Evolutionary conservation across 2,113 vertebrate genomes (phyloP), one percentile per base, ranked within the genome.

Genomic region (Anoplopoma fimbria): DNA sequence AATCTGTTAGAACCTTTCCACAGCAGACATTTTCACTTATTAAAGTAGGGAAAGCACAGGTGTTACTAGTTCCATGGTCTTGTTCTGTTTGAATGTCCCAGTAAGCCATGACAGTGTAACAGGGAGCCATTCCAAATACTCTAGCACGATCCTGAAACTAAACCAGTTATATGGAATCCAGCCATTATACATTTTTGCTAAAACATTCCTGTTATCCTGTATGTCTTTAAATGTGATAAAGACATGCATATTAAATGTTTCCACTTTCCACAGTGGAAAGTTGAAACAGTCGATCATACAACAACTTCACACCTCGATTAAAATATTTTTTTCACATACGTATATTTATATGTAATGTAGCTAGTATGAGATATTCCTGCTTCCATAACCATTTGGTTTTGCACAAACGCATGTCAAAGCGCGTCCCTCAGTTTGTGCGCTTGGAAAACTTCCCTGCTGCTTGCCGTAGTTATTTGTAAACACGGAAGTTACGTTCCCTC

Each of bases 401-500:
- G 23, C 49, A 25, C 23, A 38, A 15, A 25, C 62, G 34, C 34
- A n/a, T 25, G 4, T 64, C 10, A 15, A 62, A 17, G 9, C 17
- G 27, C 49, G 7, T 64, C 2, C 2, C 27, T 42, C 4, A 23
- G n/a, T 36, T 29, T 3, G 5, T 29, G 60, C 61, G 49, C 19
- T 19, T 29, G 4, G 0, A n/a, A 57, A 49, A 13, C 1, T 0
- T 4, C 14, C 80, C 14, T 60, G n/a, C 40, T 23, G 71, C 82
- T 84, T 90, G 57, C 94, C 93, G 93, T 94, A 92, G 80, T 33
- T 55, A 6, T 4, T 25, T 79, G 85, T 91, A 87, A 89, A 93
- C 75, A 93, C 88, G 91, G 90, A 91, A 88, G 89, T 88, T 1
- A 40, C 3, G 42, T 6, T 10, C 0, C 13, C 21, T 3, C 2